Evolutionary conservation across 2,888 invertebrate species (phyloP), one percentile per base, ranked within the genome.

Genomic region (Sabatieria punctata): DNA sequence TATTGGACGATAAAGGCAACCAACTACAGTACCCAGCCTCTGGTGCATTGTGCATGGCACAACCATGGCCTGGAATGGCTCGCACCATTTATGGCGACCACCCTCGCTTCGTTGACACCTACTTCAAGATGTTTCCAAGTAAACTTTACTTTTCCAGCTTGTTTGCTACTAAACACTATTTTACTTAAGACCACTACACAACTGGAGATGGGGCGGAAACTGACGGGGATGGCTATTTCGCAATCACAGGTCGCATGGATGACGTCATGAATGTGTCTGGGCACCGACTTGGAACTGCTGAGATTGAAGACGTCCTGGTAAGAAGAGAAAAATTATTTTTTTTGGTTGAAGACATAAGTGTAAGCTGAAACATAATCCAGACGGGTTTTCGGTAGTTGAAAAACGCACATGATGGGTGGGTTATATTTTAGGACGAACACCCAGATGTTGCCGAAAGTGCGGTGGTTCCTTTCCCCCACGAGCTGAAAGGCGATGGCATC

Each of bases 61-160:
- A 79, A 56, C 93, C 97, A 2, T 97, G 97, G 97, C 97, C 97
- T 1, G 89, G 93, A 55, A 84, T 97, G 73, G 91, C 93, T 88
- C 76, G 93, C 52, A 83, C 86, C 0, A 76, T 97, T 24, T 91
- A 77, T 68, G 83, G 82, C 44, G 83, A 91, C 69, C 91, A 93
- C 64, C 77, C 80, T 55, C 59, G 73, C 41, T 91, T 81, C 66
- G 80, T 86, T 68, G 78, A 78, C 38, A 86, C 88, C 1, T 95
- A 95, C 67, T 95, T 95, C 72, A 79, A 82, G 46, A 84, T 84
- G 69, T 97, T 95, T 68, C 85, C 85, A 54, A 68, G 69, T 67
- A 24, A 48, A 50, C 30, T 64, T 52, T 60, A 60, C 47, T n/a
- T n/a, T n/a, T n/a, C n/a, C n/a, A n/a, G n/a, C n/a, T n/a, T n/a